Conservation (phyloP, 2,888 invertebrate genomes). For the Morpho deidamia region DNA sequence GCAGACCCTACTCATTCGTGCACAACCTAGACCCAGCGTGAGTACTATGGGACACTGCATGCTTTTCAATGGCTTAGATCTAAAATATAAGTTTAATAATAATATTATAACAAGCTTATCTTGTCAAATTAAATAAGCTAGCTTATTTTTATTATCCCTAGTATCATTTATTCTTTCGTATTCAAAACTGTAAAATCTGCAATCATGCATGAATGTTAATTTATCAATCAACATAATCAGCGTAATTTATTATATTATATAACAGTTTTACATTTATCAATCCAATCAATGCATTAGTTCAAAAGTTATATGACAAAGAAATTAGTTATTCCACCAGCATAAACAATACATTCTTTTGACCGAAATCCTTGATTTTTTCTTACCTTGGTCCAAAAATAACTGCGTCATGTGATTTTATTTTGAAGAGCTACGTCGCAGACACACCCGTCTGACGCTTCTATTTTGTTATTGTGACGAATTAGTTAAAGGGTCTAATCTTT, state of each 20-base stretch:
- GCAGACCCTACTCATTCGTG: slow-evolving; percentile 70
- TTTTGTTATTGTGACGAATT: slow-evolving; percentile 35
- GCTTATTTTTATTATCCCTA: too few relatives aligned
- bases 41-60: slow-evolving; percentile 42
- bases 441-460: slow-evolving; percentile 60
- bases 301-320: not conserved
- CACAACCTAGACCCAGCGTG: slow-evolving; percentile 71
- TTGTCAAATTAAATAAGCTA: too few relatives aligned
- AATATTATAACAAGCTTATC: too few relatives aligned
- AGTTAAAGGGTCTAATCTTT: slow-evolving; percentile 20
- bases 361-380: slow-evolving; percentile 24
- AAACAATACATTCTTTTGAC: not conserved
- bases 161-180: too few relatives aligned
- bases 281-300: too few relatives aligned
- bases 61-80: slow-evolving; percentile 4
- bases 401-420: slow-evolving; percentile 44
- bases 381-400: slow-evolving; percentile 35
- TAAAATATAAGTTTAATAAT: not conserved
- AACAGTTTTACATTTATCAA: too few relatives aligned
- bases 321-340: not conserved
- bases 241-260: too few relatives aligned
- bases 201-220: too few relatives aligned
- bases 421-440: slow-evolving; percentile 48
- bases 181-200: too few relatives aligned
- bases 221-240: too few relatives aligned